A percentile compares a stretch with the other conserved stretches of the same genome.
Conservation (phyloP, 2,797 vertebrate genomes). For the Huso huso region DNA sequence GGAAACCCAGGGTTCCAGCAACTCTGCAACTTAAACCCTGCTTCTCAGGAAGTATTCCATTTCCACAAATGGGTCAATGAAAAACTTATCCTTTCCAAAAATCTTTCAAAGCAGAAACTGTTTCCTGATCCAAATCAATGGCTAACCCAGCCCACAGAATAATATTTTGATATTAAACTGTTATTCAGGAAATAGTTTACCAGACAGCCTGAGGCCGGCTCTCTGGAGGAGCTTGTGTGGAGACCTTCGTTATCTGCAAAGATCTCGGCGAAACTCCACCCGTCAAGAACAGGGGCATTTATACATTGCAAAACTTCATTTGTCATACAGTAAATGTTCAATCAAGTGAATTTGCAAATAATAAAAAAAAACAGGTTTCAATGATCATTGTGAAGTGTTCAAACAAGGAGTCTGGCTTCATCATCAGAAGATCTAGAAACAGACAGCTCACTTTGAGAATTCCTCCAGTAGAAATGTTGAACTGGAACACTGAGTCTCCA, state of each 20-base stretch:
- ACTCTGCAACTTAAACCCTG: conserved; percentile 25
- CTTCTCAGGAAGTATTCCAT: conserved; percentile 19
- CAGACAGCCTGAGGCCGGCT: conserved; percentile 34
- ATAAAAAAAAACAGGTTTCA: too few species aligned
- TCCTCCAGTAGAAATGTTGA: too few species aligned
- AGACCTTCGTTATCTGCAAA: conserved; percentile 38
- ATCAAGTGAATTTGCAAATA: too few species aligned
- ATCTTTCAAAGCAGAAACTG: conserved; percentile 17
- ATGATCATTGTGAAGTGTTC: too few species aligned
- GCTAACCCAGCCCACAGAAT: conserved; percentile 29
- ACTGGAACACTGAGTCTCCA: too few species aligned
- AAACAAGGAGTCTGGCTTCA: too few species aligned
- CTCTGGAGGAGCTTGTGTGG: conserved; percentile 29
- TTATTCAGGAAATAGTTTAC: conserved; percentile 49
- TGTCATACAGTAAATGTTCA: too few species aligned
- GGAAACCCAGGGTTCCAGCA: conserved; percentile 22
- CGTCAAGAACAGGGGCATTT: conserved; percentile 1
- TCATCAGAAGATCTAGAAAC: too few species aligned
- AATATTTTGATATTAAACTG: conserved; percentile 50
- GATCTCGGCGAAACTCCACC: conserved; percentile 45
- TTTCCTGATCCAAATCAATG: conserved; percentile 46
- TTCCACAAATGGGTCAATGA: conserved; percentile 12
- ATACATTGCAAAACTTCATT: too few species aligned
- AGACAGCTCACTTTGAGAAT: too few species aligned
- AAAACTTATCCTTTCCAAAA: conserved; percentile 20